Evolutionary conservation across 2,113 vertebrate genomes (phyloP).

Genomic region (Syngnathus scovelli): DNA sequence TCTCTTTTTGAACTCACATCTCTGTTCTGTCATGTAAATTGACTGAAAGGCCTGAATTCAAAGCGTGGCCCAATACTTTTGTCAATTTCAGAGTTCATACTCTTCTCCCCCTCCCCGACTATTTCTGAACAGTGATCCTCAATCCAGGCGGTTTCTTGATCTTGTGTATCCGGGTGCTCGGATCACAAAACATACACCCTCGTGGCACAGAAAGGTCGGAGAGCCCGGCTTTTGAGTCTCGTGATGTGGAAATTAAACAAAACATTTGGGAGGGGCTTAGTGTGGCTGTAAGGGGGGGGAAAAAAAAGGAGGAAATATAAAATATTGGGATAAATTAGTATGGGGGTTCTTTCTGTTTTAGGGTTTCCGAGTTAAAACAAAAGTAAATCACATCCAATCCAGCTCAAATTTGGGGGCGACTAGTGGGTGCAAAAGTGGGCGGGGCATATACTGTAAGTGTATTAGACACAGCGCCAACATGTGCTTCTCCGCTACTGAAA

Average conservation of each 20-base stretch:
- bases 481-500: slow-evolving; percentile 65
- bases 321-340: slow-evolving; percentile 52
- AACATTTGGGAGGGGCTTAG: slow-evolving; percentile 15
- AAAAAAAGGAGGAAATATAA: slow-evolving; percentile 37
- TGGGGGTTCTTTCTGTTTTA: slow-evolving; percentile 27
- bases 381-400: slow-evolving; percentile 41
- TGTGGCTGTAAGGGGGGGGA: slow-evolving; percentile 29
- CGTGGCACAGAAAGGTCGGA: slow-evolving; percentile 78
- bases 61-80: not conserved
- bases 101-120: slow-evolving; percentile 42
- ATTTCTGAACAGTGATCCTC: slow-evolving; percentile 38
- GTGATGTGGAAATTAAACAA: slow-evolving; percentile 53
- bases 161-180: slow-evolving; percentile 35
- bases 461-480: slow-evolving; percentile 55
- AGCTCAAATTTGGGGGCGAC: slow-evolving; percentile 32
- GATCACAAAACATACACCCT: slow-evolving; percentile 47
- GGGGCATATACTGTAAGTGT: slow-evolving; percentile 23
- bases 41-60: not conserved
- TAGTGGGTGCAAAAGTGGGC: slow-evolving; percentile 21
- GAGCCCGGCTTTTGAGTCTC: slow-evolving; percentile 73
- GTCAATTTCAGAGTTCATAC: not conserved
- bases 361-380: slow-evolving; percentile 24
- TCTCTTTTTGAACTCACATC: too few species aligned
- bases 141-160: slow-evolving; percentile 15
- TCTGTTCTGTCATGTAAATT: not conserved